These are phyloP conservation scores for Morone chrysops DNA, from an alignment of 2,113 vertebrate species.

Conservation along the genomic window DNA sequence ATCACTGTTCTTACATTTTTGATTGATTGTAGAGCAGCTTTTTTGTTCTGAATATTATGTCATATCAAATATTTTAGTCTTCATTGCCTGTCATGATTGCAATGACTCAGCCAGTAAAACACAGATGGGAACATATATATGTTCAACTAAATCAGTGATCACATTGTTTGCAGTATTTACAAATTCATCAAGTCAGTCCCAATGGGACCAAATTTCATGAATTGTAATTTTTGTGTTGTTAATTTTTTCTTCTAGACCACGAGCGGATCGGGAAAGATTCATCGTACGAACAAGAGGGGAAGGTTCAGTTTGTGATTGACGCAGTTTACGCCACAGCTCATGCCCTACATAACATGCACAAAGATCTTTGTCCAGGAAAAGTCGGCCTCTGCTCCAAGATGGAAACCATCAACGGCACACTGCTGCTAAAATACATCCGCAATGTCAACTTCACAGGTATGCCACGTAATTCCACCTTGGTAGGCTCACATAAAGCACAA, in stretches of 20 bases:
- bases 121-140: neutral
- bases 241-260: slow-evolving; percentile 83
- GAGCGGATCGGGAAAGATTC: slow-evolving; percentile 96
- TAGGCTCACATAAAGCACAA: no score
- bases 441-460: slow-evolving; percentile 95
- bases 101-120: neutral
- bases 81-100: neutral
- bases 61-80: slow-evolving; percentile 11
- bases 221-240: neutral
- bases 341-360: slow-evolving; percentile 95
- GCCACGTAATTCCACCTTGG: slow-evolving; percentile 27
- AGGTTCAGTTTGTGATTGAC: slow-evolving; percentile 96
- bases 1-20: slow-evolving; percentile 41
- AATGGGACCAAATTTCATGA: neutral
- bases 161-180: neutral
- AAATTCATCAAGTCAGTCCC: neutral
- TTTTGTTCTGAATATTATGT: slow-evolving; percentile 21
- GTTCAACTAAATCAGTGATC: neutral
- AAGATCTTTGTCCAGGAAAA: slow-evolving; percentile 90
- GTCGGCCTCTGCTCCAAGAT: slow-evolving; percentile 92
- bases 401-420: slow-evolving; percentile 91
- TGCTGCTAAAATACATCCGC: slow-evolving; percentile 95
- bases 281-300: slow-evolving; percentile 94
- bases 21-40: slow-evolving; percentile 9
- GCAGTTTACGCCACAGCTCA: slow-evolving; percentile 96